These are phyloP conservation scores for Siniperca undulata DNA, from an alignment of 2,797 vertebrate species.

Conservation along the genomic window DNA sequence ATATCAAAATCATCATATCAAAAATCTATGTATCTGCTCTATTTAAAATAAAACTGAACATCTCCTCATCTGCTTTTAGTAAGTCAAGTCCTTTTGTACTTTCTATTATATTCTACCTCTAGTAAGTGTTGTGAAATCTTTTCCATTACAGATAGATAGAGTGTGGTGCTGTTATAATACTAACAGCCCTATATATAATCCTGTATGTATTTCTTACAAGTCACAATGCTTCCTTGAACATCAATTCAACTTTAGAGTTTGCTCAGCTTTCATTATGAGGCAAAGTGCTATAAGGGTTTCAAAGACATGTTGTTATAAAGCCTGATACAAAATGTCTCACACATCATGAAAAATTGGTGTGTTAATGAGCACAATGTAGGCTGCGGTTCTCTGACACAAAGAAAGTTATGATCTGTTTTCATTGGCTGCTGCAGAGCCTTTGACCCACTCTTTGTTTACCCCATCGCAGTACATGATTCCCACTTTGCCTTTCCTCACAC, in stretches of 20 bases:
- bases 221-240: constrained; percentile 47
- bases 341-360: constrained; percentile 65
- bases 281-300: constrained; percentile 32
- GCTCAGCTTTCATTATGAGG: constrained; percentile 48
- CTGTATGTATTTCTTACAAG: constrained; percentile 44
- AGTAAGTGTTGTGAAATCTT: constrained; percentile 16
- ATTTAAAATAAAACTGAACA: constrained; percentile 13
- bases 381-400: constrained; percentile 59
- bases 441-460: constrained; percentile 82
- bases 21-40: constrained; percentile 12
- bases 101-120: constrained; percentile 20
- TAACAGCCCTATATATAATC: constrained; percentile 49
- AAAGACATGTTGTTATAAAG: constrained; percentile 40
- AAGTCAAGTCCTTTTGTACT: constrained; percentile 19
- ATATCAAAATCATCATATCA: background rate
- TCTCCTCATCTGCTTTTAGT: constrained; percentile 30
- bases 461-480: constrained; percentile 69
- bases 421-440: constrained; percentile 66
- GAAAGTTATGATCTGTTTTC: constrained; percentile 68
- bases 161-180: constrained; percentile 31
- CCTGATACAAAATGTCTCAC: constrained; percentile 37
- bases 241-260: constrained; percentile 51
- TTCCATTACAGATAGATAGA: constrained; percentile 37
- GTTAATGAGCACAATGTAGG: constrained; percentile 67
- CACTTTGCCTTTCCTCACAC: constrained; percentile 71